A percentile compares a stretch with the other conserved stretches of the same genome.
These are phyloP conservation scores for Temnothorax nylanderi DNA, from an alignment of 1,140 invertebrate species.

Conservation along the genomic window DNA sequence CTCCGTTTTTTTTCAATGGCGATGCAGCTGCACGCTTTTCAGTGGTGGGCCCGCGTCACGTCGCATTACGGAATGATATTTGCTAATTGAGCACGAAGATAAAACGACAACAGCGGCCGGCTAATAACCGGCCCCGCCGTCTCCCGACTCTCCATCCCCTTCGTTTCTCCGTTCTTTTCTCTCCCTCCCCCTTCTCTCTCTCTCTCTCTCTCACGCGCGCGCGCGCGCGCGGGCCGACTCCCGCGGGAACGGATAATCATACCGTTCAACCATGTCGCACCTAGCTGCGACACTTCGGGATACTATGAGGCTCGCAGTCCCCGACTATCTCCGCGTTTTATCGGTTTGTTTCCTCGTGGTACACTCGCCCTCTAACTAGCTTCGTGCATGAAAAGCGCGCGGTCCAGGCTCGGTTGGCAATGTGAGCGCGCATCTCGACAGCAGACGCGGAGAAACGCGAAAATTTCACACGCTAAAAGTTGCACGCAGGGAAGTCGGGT, in stretches of 20 bases:
- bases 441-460: neutral
- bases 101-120: conserved; percentile 81
- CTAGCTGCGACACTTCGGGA: conserved; percentile 68
- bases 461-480: conserved; percentile 2
- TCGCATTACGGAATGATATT: conserved; percentile 84
- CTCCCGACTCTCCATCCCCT: too few species aligned
- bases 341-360: conserved; percentile 57
- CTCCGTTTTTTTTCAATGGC: conserved; percentile 62
- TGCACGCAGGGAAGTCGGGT: neutral
- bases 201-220: neutral
- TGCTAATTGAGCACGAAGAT: conserved; percentile 85
- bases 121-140: conserved; percentile 81
- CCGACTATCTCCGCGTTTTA: conserved; percentile 65
- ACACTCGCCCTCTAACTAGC: neutral
- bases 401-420: neutral
- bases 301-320: conserved; percentile 39
- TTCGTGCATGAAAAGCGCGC: conserved; percentile 35
- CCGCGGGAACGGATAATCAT: conserved; percentile 81
- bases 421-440: neutral
- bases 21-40: conserved; percentile 73
- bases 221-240: conserved; percentile 63
- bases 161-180: conserved; percentile 2
- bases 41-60: conserved; percentile 78
- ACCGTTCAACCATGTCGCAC: conserved; percentile 74
- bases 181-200: neutral